phyloP scores from a whole-genome alignment of 2,113 vertebrate genomes.

The Cercocebus atys region DNA sequence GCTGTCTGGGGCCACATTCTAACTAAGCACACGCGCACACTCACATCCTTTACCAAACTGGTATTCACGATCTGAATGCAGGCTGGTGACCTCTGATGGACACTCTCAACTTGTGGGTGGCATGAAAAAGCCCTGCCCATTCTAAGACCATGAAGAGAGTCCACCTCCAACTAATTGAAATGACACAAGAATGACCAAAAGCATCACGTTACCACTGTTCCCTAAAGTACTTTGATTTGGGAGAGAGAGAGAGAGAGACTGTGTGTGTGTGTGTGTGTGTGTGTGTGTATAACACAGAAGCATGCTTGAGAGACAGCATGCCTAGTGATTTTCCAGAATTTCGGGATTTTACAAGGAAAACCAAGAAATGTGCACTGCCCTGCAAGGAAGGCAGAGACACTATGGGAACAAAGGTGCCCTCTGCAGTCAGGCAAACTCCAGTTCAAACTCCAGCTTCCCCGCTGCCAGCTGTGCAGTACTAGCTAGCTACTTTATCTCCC shows the following conservation, averaged over 20 bases:
- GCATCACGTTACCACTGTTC: background rate
- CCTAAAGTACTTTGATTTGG: background rate
- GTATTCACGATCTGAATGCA: background rate
- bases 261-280: background rate
- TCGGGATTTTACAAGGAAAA: background rate
- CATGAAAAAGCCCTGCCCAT: background rate
- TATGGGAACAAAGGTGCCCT: background rate
- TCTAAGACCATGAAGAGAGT: background rate
- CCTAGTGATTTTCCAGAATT: background rate
- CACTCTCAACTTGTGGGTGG: background rate
- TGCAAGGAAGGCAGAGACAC: background rate
- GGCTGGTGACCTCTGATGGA: background rate
- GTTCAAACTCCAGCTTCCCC: background rate
- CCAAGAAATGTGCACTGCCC: background rate
- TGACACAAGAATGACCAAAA: background rate
- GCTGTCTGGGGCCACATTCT: conserved; percentile 46
- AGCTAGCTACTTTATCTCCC: background rate
- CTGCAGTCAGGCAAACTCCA: background rate
- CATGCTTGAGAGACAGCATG: background rate
- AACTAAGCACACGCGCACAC: background rate
- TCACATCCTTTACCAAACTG: background rate
- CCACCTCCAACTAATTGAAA: background rate
- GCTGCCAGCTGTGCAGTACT: background rate
- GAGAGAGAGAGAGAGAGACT: background rate
- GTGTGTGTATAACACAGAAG: background rate